Evolutionary conservation across 2,888 invertebrate genomes (phyloP).

Genomic region (Nematopogon swammerdamellus): DNA sequence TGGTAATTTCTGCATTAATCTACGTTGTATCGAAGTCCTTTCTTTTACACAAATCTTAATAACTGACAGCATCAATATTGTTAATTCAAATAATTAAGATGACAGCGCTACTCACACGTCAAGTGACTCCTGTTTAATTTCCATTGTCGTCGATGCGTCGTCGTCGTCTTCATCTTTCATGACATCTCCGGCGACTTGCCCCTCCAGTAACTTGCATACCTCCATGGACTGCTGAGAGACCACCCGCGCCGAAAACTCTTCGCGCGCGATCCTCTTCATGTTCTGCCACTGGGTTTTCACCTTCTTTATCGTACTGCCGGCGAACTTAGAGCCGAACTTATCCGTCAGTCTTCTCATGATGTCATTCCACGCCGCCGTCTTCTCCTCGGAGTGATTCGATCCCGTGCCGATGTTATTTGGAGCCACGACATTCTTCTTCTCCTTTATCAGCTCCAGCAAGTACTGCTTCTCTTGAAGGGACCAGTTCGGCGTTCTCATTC

Average conservation of each 20-base stretch:
- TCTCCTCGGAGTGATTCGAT: slow-evolving; percentile 42
- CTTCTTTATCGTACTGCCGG: slow-evolving; percentile 34
- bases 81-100: too few relatives aligned
- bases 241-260: slow-evolving; percentile 29
- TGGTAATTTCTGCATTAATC: too few relatives aligned
- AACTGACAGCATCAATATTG: too few relatives aligned
- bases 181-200: slow-evolving; percentile 17
- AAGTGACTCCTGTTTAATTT: neutral
- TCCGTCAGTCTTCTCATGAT: slow-evolving; percentile 29
- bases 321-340: slow-evolving; percentile 41
- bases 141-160: slow-evolving; percentile 5
- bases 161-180: slow-evolving; percentile 20
- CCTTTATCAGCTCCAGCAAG: slow-evolving; percentile 42
- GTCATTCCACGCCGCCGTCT: slow-evolving; percentile 45
- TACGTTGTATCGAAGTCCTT: too few relatives aligned
- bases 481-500: slow-evolving; percentile 46
- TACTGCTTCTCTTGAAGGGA: slow-evolving; percentile 43
- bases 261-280: slow-evolving; percentile 47
- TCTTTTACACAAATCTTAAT: too few relatives aligned
- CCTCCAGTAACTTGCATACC: slow-evolving; percentile 36
- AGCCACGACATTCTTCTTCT: slow-evolving; percentile 38
- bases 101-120: neutral
- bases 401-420: slow-evolving; percentile 37
- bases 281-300: slow-evolving; percentile 52
- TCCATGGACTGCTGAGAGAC: slow-evolving; percentile 33